These are phyloP conservation scores for Ostrea denselamellosa DNA, from an alignment of 1,140 invertebrate genomes.

Conservation along the genomic window DNA sequence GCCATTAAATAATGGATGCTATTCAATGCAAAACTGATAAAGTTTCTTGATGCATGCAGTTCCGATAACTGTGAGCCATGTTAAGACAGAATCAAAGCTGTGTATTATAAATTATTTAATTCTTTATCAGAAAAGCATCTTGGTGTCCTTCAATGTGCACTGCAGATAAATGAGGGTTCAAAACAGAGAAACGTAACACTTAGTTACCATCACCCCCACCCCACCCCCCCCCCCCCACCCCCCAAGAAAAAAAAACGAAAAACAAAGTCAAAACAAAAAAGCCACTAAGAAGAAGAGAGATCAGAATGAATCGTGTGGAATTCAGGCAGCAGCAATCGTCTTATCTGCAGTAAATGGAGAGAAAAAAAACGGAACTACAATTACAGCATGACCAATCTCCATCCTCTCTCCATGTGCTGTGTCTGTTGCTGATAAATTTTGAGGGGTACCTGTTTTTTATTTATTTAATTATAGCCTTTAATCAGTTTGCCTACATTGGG, in stretches of 20 bases:
- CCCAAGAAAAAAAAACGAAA: no score
- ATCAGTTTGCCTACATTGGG: neutral
- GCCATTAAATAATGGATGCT: slow-evolving; percentile 32
- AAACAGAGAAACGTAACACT: neutral
- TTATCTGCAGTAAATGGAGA: neutral
- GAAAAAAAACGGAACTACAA: neutral
- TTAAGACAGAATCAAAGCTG: neutral
- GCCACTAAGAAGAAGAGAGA: neutral
- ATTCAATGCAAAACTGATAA: slow-evolving; percentile 24
- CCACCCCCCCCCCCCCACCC: no score
- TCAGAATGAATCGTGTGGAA: neutral
- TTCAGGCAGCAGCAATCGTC: neutral
- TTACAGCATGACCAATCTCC: neutral
- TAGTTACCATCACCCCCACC: no score
- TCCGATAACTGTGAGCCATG: neutral
- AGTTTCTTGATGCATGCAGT: slow-evolving; percentile 18
- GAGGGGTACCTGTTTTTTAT: neutral
- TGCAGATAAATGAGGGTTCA: neutral
- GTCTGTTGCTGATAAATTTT: neutral
- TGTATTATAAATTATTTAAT: neutral
- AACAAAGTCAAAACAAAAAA: no score
- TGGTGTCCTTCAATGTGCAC: neutral
- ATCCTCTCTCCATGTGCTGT: neutral
- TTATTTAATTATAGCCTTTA: slow-evolving; percentile 19
- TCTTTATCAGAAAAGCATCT: slow-evolving; percentile 8